Evolutionary conservation across 1,140 invertebrate genomes (phyloP).

Genomic region (Holcopasites calliopsidis): DNA sequence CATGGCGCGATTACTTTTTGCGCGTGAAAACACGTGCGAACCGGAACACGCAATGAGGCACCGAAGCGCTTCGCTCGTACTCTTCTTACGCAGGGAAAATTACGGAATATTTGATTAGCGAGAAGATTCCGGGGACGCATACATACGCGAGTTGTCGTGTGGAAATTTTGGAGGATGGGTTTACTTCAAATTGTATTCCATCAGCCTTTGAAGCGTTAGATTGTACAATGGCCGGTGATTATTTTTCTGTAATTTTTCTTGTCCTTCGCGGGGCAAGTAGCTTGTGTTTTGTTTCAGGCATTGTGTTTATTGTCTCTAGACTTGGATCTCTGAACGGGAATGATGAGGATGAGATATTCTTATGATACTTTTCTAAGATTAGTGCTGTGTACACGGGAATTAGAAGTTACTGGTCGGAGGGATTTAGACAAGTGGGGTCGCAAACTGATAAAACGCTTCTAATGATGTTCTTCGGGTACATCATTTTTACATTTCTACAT

Average conservation of each 20-base stretch:
- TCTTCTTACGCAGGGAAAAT: constrained; percentile 1
- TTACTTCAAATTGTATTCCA: no score
- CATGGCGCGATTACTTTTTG: not conserved
- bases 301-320: no score
- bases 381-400: not conserved
- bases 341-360: not conserved
- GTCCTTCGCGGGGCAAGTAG: no score
- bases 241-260: no score
- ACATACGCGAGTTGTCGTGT: not conserved
- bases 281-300: no score
- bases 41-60: constrained; percentile 30
- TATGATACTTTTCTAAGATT: not conserved
- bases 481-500: not conserved
- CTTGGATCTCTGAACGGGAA: no score
- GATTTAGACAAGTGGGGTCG: not conserved
- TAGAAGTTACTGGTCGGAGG: not conserved
- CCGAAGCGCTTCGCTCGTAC: not conserved
- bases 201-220: no score
- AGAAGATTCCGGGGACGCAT: no score
- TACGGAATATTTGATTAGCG: not conserved
- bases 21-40: constrained; percentile 48
- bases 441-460: not conserved
- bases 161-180: no score
- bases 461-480: not conserved
- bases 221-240: no score